phyloP scores from a whole-genome alignment of 1,140 invertebrate genomes.

The Glossosoma conforme region DNA sequence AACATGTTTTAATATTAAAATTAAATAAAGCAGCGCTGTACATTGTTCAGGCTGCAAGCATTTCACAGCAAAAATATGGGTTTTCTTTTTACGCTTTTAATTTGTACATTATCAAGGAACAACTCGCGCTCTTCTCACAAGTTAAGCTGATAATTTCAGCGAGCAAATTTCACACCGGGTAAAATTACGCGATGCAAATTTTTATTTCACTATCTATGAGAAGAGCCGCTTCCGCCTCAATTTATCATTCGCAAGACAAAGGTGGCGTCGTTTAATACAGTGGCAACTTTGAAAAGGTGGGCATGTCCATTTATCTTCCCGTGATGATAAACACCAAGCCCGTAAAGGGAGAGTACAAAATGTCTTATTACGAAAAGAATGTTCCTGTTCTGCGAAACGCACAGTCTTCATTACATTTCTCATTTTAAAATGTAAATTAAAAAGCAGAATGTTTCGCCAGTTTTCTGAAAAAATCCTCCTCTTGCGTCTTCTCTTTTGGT shows the following conservation, averaged over 20 bases:
- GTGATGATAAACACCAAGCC: slow-evolving; percentile 12
- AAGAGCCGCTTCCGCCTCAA: too few species aligned
- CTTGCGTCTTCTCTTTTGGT: slow-evolving; percentile 15
- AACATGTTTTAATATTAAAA: too few species aligned
- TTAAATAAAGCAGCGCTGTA: too few species aligned
- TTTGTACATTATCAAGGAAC: too few species aligned
- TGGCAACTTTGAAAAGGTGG: slow-evolving; percentile 22
- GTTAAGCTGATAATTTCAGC: too few species aligned
- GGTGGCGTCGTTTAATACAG: slow-evolving; percentile 20
- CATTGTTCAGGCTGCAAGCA: too few species aligned
- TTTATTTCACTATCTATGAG: too few species aligned
- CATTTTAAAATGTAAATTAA: slow-evolving; percentile 28
- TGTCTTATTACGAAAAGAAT: slow-evolving; percentile 22
- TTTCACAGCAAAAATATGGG: too few species aligned
- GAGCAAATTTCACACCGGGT: too few species aligned
- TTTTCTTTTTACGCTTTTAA: too few species aligned
- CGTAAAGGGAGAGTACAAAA: slow-evolving; percentile 6
- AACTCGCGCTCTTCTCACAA: too few species aligned
- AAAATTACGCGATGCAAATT: too few species aligned
- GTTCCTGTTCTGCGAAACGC: slow-evolving; percentile 16
- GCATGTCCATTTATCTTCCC: slow-evolving; percentile 14
- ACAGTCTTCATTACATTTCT: slow-evolving; percentile 21
- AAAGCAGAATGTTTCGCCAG: slow-evolving; percentile 17
- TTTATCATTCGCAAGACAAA: slow-evolving; percentile 19
- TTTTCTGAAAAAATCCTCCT: neutral